Base-by-base conservation (phyloP, 92 coral and sea anemone species). In the Ricordea florida region DNA sequence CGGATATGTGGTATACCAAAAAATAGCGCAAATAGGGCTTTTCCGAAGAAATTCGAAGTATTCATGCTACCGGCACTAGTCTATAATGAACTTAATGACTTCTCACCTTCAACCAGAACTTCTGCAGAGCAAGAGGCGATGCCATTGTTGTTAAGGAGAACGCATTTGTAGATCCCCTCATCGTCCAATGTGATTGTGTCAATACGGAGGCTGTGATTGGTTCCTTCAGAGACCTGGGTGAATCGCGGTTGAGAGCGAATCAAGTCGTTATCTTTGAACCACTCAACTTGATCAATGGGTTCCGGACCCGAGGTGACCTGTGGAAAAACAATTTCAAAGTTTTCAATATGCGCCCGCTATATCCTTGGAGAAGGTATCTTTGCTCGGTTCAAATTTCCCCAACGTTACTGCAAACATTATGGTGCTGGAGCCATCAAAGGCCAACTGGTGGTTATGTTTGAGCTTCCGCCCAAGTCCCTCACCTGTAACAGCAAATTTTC, bases 251-350 rank as follows among this genome's bases (percentile, higher is more conserved):
- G 90, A 28, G 70, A 74, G 29, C 82, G 97, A 41, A 91, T 58
- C 22, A 96, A 69, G 42, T 92, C 94, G 38, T 96, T 93, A 41
- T 92, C 96, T 64, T 96, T 96, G 73, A 92, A 96, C 99, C 99
- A 96, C 70, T 96, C 99, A 6, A 92, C 87, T 40, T 96, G 85
- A 49, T 81, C 85, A 34, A 91, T 73, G 22, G 74, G 57, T 37
- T 91, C 93, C 2, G 85, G 90, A 11, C 97, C 97, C 6, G 97
- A 87, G 3, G 60, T 74, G 56, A 91, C 87, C 62, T 87, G 63
- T 25, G 67, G 66, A 31, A 56, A 18, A 9, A 78, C 44, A 37
- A n/a, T n/a, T n/a, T n/a, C n/a, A n/a, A n/a, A n/a, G n/a, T n/a
- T n/a, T n/a, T n/a, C n/a, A n/a, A n/a, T n/a, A n/a, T n/a, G n/a